Conservation (phyloP, 2,113 vertebrate genomes). For the Baryphthengus martii region DNA sequence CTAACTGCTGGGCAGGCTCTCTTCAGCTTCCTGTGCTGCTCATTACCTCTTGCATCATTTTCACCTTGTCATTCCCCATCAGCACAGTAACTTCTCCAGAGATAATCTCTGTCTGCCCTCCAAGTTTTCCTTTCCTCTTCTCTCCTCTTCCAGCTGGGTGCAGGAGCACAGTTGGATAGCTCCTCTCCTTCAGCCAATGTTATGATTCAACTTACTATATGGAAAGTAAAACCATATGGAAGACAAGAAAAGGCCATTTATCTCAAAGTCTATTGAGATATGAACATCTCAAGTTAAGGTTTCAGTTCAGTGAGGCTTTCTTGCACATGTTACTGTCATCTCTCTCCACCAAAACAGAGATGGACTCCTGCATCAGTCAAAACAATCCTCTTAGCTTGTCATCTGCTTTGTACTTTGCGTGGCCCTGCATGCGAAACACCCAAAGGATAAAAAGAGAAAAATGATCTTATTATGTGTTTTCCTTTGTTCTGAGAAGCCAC, state of each 20-base stretch:
- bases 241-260: conserved; percentile 11
- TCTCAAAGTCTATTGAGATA: conserved; percentile 7
- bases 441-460: not conserved
- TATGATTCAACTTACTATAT: not conserved
- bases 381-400: not conserved
- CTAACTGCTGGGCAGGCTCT: not conserved
- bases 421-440: not conserved
- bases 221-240: conserved; percentile 46
- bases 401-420: not conserved
- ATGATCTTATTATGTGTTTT: not conserved
- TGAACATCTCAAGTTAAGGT: not conserved
- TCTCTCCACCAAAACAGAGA: not conserved
- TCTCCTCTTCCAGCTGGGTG: not conserved
- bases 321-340: conserved; percentile 10
- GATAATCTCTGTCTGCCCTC: not conserved
- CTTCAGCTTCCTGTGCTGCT: not conserved
- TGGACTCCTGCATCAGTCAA: not conserved
- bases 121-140: not conserved
- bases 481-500: not conserved
- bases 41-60: not conserved
- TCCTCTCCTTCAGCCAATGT: not conserved
- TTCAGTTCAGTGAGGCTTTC: not conserved
- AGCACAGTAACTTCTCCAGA: not conserved
- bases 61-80: not conserved
- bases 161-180: not conserved